Evolutionary conservation across 2,797 vertebrate species (phyloP), one percentile per base, ranked within the genome.

Genomic region (Microctenopoma steveboyesi): DNA sequence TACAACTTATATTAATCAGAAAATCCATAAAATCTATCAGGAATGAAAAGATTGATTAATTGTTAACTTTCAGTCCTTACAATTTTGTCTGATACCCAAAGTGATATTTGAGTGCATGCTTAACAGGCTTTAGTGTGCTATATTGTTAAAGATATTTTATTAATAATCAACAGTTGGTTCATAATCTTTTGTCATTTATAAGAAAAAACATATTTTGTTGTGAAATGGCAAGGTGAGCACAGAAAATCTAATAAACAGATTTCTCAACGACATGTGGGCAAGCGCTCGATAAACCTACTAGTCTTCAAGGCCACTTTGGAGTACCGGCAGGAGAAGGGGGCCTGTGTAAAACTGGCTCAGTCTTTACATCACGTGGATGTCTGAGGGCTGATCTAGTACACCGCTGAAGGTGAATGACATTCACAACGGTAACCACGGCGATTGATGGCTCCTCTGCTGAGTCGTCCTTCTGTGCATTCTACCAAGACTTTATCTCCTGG

Each of bases 321-420:
- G 35, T 45, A 51, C 33, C 47, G 4, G n/a, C 27, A n/a, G 45
- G 43, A n/a, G 43, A 7, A n/a, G 6, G 30, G 45, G n/a, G 40
- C 11, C 28, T 2, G 7, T 16, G 33, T 9, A 18, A 12, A 46
- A 43, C 4, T 16, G 16, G 7, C 16, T n/a, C 14, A 75, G 60
- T 62, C 43, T 33, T 52, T 68, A 57, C 51, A 15, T 45, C 55
- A 68, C 39, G 35, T 70, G 47, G 54, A 77, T 49, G 48, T 70
- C 48, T 47, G 61, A 75, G 69, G 30, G 47, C 37, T 22, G 22
- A 74, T 68, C 54, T 42, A 54, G 69, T 64, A 65, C 11, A 56
- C 68, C 11, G 64, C 68, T 82, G 69, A 88, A 90, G 82, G 85
- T 89, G 86, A 91, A 86, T 82, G 88, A 47, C 82, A 66, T 86